These are phyloP conservation scores for Lamellibrachia luymesi DNA, from an alignment of 1,140 invertebrate genomes.

Conservation along the genomic window DNA sequence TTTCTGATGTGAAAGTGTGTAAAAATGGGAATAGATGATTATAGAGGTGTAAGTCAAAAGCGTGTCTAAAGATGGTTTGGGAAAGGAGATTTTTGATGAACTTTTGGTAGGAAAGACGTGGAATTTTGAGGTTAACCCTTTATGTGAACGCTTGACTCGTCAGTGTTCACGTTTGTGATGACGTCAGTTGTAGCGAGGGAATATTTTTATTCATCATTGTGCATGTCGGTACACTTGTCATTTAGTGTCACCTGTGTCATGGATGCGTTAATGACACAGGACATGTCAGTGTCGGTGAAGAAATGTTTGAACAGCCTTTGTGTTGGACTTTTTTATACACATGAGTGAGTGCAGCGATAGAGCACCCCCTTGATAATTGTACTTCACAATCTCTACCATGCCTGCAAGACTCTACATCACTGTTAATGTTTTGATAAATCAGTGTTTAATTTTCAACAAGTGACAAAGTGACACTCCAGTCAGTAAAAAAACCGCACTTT, in stretches of 20 bases:
- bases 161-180: too few species aligned
- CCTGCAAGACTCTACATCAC: too few species aligned
- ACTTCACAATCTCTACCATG: too few species aligned
- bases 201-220: not conserved
- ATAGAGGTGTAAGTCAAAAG: not conserved
- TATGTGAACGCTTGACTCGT: too few species aligned
- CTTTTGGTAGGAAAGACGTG: not conserved
- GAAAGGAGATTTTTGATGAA: not conserved
- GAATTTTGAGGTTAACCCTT: not conserved
- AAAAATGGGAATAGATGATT: not conserved
- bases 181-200: not conserved
- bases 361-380: too few species aligned
- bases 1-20: not conserved
- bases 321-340: not conserved
- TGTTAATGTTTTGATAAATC: too few species aligned
- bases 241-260: too few species aligned
- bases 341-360: too few species aligned
- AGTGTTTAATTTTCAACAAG: too few species aligned
- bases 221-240: not conserved
- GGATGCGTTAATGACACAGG: not conserved
- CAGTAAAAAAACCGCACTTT: too few species aligned
- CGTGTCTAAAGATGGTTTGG: not conserved
- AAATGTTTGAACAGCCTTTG: constrained; percentile 1
- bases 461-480: too few species aligned
- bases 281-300: not conserved